Conservation (phyloP, 2,113 vertebrate genomes). For the Sula dactylatra region DNA sequence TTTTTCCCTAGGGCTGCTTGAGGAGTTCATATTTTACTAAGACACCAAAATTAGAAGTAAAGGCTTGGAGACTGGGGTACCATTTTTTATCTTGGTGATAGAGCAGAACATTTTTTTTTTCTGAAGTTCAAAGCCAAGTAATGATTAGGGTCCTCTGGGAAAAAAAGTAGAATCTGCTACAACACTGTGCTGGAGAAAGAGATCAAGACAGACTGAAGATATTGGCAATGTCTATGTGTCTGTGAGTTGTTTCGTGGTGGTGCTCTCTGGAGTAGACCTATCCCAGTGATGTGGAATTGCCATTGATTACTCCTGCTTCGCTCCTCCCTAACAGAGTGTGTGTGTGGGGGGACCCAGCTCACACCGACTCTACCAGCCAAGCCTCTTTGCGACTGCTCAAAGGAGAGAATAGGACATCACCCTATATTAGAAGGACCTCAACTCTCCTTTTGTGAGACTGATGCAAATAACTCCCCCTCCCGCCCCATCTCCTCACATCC, state of each 20-base stretch:
- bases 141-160: not conserved
- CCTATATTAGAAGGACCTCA: not conserved
- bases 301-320: not conserved
- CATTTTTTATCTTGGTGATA: not conserved
- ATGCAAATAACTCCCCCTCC: not conserved
- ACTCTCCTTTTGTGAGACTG: not conserved
- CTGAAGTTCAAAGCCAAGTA: not conserved
- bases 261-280: not conserved
- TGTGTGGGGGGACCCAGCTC: not conserved
- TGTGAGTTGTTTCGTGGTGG: not conserved
- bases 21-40: not conserved
- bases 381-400: not conserved
- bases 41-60: not conserved
- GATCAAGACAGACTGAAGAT: not conserved
- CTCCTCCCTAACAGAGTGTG: not conserved
- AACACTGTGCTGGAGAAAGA: not conserved
- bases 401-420: not conserved
- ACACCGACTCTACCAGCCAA: not conserved
- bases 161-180: not conserved
- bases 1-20: not conserved
- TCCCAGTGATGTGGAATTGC: not conserved
- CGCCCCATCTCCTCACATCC: not conserved
- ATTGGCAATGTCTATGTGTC: not conserved
- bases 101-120: not conserved
- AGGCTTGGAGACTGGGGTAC: not conserved